Base-by-base conservation (phyloP, 2,888 invertebrate species). In the Tolmerus cingulatus region DNA sequence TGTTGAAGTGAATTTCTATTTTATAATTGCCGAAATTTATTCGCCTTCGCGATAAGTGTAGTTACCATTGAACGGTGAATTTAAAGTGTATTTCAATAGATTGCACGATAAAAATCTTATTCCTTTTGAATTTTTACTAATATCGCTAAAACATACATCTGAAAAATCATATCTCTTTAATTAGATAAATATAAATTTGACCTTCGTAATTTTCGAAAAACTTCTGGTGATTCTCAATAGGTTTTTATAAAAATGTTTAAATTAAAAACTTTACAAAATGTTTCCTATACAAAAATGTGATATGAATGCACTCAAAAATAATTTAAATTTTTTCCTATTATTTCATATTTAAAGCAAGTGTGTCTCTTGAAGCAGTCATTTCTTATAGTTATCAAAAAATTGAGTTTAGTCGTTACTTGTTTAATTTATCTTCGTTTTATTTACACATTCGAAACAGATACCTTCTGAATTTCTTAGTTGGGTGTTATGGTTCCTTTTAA, bases 81-180 rank as follows among this genome's bases (percentile, higher is more conserved):
- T 86, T 86, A 86, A 86, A 79, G 78, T 86, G 86, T 86, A 86
- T 86, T 86, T 86, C 86, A 86, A 51, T 27, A 27, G 27, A 66
- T 66, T 66, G 4, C 19, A 66, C 51, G 51, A 51, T 8, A 7
- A n/a, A 46, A 51, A 51, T 7, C 19, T 1, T 51, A 51, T 51
- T 51, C 16, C 51, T n/a, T 5, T 51, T 51, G 8, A 51, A 16
- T 51, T 51, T 8, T 66, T 66, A 23, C 27, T 23, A 27, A 9
- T 66, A 23, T 23, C 66, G 3, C 23, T 66, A 27, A 66, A 66
- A 66, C 4, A 9, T 57, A 19, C 8, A 19, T 57, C 8, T 4
- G 23, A 19, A 57, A 23, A 57, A 9, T 57, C 19, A 27, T 12
- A 9, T 23, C 7, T 23, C 19, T 66, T 23, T 66, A 66, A 27